Evolutionary conservation across 2,797 vertebrate genomes (phyloP), one percentile per base, ranked within the genome.

Genomic region (Pseudopleuronectes americanus): DNA sequence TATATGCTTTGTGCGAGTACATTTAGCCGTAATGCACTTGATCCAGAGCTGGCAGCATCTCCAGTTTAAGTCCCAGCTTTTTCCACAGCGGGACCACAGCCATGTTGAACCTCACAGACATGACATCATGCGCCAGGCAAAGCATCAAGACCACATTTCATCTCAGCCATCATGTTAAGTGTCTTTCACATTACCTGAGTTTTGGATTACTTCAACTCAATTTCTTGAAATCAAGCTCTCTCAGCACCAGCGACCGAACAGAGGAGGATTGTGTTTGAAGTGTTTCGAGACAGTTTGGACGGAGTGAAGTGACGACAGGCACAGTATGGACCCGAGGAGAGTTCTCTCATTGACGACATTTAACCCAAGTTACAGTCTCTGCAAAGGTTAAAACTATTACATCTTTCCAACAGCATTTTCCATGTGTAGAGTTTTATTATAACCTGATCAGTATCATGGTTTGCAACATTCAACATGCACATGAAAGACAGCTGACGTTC

Each of bases 81-180:
- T 81, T 77, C 71, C 80, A 45, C 41, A 38, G 33, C 41, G 48
- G 19, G 54, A 76, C 68, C 47, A 43, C 60, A 73, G 76, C 48
- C 16, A 41, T 28, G 74, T 71, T 57, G 53, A 74, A 51, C 51
- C 68, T 65, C 41, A 63, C 77, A 87, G 83, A 81, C 85, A 64
- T 91, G 80, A 90, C 86, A 77, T 90, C 81, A 89, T 78, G 62
- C 26, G 1, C 33, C 74, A 71, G 74, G 76, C 56, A 47, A 67
- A 75, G 72, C n/a, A 60, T 22, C 60, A 66, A 49, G 60, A 70
- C 66, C 61, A 28, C 72, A 63, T 76, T 76, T 73, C 41, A 63
- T 56, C 61, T 61, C 69, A 23, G 72, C 74, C 57, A 43, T 74
- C 70, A 66, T 0, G 2, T 65, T 78, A 71, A 79, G 61, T 38